phyloP scores from a whole-genome alignment of 2,113 vertebrate genomes.

The Mugil cephalus region DNA sequence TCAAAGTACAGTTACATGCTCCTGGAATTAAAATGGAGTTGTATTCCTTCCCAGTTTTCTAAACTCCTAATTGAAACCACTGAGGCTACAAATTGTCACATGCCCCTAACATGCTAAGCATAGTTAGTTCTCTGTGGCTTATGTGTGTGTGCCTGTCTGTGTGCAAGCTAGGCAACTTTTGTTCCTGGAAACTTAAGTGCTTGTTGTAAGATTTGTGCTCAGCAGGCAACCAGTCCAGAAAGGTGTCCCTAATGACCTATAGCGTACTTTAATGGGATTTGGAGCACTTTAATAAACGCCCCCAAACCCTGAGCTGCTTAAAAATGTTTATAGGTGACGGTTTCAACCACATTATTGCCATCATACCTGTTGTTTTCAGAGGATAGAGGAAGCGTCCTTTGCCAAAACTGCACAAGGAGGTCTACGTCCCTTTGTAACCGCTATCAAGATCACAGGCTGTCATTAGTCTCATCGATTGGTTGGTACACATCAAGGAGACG shows the following conservation, averaged over 20 bases:
- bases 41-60: slow-evolving; percentile 46
- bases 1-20: slow-evolving; percentile 28
- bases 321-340: neutral
- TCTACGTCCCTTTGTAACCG: neutral
- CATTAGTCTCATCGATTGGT: slow-evolving; percentile 7
- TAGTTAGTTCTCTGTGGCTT: slow-evolving; percentile 15
- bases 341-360: neutral
- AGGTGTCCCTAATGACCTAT: neutral
- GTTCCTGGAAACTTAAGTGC: neutral
- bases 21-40: slow-evolving; percentile 50
- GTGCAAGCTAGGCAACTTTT: slow-evolving; percentile 20
- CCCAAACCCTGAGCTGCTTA: neutral
- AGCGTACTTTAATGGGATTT: neutral
- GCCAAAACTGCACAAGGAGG: neutral
- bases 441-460: neutral
- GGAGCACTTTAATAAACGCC: neutral
- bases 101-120: slow-evolving; percentile 43
- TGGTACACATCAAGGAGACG: neutral
- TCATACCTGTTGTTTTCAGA: neutral
- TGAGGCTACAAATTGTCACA: slow-evolving; percentile 61
- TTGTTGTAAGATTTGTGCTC: slow-evolving; percentile 31
- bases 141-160: slow-evolving; percentile 1
- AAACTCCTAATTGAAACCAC: slow-evolving; percentile 46
- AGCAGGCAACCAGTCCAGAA: neutral
- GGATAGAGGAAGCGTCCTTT: neutral